Evolutionary conservation across 2,888 invertebrate species (phyloP), one percentile per base, ranked within the genome.

Genomic region (Eupithecia dodoneata): DNA sequence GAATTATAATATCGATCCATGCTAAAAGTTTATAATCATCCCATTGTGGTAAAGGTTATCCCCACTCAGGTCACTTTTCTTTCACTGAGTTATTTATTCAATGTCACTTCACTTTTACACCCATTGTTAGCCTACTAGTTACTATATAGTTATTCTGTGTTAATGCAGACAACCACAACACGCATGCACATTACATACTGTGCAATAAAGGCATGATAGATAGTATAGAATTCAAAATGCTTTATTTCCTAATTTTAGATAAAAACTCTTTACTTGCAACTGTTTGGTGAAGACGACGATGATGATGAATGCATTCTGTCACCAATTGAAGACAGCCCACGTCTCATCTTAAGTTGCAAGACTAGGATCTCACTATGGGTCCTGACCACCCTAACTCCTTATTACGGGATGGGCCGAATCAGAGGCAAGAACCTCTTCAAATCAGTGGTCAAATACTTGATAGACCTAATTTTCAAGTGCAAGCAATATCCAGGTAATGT

Each of bases 331-430:
- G 95, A 95, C 78, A 95, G 94, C 3, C 89, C 93, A 67, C 94
- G 95, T 71, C 95, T 96, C 84, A 83, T 95, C n/a, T 86, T 89
- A 1, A 96, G 96, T 81, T 96, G 96, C 81, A 96, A 95, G 83
- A 95, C 96, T 81, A 92, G 96, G 30, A 95, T 96, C 77, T 96
- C 96, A 0, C 96, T 96, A 41, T 94, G 96, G 92, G 96, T 97
- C n/a, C 96, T 96, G 0, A 95, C 96, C 81, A 92, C 96, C 76
- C 88, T 97, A 5, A 96, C 96, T 82, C 96, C 96, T 4, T 96
- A 95, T 85, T 96, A 96, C 83, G 95, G 95, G n/a, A 95, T 94
- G 81, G 96, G 96, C 2, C 92, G 95, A 70, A 96, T 97, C 66
- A 93, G 91, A 81, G 95, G 96, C 70, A 96, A 96, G 88, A 93